These are phyloP conservation scores for Tupaia tana DNA, from an alignment of 2,113 vertebrate species.

Conservation along the genomic window DNA sequence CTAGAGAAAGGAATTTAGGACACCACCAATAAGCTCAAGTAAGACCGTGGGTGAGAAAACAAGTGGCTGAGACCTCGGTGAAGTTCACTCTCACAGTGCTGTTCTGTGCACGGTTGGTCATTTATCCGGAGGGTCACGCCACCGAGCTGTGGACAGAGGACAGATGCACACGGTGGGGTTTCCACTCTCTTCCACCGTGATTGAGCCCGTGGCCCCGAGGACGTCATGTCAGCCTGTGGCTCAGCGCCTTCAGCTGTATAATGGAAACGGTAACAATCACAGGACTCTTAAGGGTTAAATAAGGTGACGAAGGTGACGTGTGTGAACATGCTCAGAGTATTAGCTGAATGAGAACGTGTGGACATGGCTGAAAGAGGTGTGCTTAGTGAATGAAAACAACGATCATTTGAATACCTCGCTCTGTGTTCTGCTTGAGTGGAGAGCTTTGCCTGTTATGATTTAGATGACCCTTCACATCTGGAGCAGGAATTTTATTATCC, in stretches of 20 bases:
- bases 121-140: rapidly evolving
- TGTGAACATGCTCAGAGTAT: neutral
- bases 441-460: too few species aligned
- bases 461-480: neutral
- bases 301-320: neutral
- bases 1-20: neutral
- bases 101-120: rapidly evolving
- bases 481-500: neutral
- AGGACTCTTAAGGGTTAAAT: neutral
- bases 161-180: too few species aligned
- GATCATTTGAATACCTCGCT: neutral
- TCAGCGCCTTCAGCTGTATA: neutral
- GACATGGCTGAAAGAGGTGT: neutral
- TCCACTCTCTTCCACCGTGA: neutral
- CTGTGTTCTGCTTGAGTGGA: neutral
- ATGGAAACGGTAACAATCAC: too few species aligned
- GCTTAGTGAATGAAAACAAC: constrained; percentile 5
- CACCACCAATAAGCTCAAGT: neutral
- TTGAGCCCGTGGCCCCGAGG: neutral
- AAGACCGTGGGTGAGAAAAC: rapidly evolving
- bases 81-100: rapidly evolving
- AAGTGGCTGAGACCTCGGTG: neutral
- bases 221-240: rapidly evolving
- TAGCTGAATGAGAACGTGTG: neutral
- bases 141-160: neutral